Evolutionary conservation across 2,113 vertebrate genomes (phyloP).

Genomic region (Chroicocephalus ridibundus): DNA sequence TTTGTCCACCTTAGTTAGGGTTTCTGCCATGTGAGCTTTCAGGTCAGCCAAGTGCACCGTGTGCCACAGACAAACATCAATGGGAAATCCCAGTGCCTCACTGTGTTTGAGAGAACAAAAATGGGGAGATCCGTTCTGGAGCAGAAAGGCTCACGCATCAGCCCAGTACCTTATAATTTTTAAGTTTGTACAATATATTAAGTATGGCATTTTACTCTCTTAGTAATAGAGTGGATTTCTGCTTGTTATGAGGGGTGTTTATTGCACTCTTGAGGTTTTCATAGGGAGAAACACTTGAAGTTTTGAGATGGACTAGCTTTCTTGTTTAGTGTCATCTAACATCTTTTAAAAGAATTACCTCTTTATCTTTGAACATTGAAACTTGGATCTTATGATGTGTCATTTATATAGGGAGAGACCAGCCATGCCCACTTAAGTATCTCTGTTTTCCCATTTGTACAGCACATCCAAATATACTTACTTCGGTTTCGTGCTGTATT

Average conservation of each 20-base stretch:
- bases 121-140: background rate
- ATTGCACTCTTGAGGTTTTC: background rate
- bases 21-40: background rate
- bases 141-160: background rate
- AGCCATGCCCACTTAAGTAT: background rate
- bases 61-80: accelerated
- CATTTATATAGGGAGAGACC: background rate
- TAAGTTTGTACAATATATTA: background rate
- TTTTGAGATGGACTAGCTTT: background rate
- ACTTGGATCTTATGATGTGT: background rate
- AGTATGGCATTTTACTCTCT: background rate
- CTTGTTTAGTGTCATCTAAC: background rate
- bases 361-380: background rate
- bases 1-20: background rate
- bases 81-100: background rate
- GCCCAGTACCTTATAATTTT: background rate
- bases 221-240: background rate
- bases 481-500: background rate
- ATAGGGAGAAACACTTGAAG: background rate
- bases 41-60: background rate
- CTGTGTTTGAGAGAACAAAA: background rate
- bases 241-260: background rate
- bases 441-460: background rate
- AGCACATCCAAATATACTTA: background rate
- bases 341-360: background rate